These are phyloP conservation scores for Bujurquina vittata DNA, from an alignment of 2,113 vertebrate genomes.

Conservation along the genomic window DNA sequence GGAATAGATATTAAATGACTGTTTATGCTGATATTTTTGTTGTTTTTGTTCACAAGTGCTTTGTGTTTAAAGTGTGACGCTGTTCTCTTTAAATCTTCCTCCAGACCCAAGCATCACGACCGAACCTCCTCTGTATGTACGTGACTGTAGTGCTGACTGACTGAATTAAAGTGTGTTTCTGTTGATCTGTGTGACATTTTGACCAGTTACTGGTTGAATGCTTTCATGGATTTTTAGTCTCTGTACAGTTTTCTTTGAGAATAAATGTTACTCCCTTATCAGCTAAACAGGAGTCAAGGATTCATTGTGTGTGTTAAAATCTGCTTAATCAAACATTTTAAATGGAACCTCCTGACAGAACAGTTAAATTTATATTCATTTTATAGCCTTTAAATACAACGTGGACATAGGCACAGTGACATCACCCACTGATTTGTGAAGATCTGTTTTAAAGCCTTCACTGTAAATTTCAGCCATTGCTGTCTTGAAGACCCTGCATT, in stretches of 20 bases:
- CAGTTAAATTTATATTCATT: accelerated
- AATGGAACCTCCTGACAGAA: background rate
- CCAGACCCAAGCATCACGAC: constrained; percentile 7
- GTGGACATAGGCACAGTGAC: background rate
- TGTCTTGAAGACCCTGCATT: background rate
- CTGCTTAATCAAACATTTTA: background rate
- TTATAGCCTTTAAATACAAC: background rate
- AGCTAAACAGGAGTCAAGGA: background rate
- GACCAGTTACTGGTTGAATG: background rate
- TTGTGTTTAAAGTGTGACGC: constrained; percentile 26
- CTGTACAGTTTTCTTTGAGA: constrained; percentile 34
- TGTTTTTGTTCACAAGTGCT: background rate
- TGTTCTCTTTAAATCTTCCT: constrained; percentile 30
- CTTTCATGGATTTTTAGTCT: constrained; percentile 11
- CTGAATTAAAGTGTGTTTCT: background rate
- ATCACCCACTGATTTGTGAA: background rate
- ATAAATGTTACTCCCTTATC: constrained; percentile 60
- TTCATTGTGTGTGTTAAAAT: background rate
- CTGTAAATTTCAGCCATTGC: too few relatives aligned
- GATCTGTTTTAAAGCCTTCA: too few relatives aligned
- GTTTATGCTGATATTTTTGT: background rate
- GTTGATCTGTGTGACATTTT: background rate
- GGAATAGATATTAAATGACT: constrained; percentile 11
- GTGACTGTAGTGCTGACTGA: background rate
- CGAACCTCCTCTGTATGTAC: background rate